Percentiles rank a stretch among this genome's conserved stretches.
Evolutionary conservation across 2,113 vertebrate species (phyloP).

Genomic region (Daubentonia madagascariensis): DNA sequence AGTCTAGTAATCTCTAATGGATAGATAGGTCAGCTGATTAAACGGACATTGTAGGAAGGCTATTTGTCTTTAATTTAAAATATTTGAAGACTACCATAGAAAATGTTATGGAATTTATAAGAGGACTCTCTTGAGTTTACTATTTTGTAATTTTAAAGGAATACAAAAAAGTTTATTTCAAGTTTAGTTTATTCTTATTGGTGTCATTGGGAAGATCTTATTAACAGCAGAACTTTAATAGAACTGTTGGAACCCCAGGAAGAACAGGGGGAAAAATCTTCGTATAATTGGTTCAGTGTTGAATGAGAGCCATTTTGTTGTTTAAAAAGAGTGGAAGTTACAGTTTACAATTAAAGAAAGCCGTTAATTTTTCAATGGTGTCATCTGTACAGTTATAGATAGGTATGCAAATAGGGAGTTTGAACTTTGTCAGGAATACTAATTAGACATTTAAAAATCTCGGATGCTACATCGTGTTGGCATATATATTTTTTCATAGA

Average conservation of each 20-base stretch:
- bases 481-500: slow-evolving; percentile 51
- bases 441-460: slow-evolving; percentile 58
- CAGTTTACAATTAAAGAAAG: slow-evolving; percentile 72
- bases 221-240: slow-evolving; percentile 78
- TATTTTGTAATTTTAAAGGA: slow-evolving; percentile 77
- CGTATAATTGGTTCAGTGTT: slow-evolving; percentile 76
- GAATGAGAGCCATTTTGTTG: slow-evolving; percentile 78
- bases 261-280: slow-evolving; percentile 61
- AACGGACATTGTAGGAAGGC: slow-evolving; percentile 44
- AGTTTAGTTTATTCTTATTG: slow-evolving; percentile 78
- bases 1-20: background rate
- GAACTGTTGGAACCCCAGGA: slow-evolving; percentile 79
- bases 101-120: slow-evolving; percentile 72
- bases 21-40: slow-evolving; percentile 51
- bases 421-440: slow-evolving; percentile 62
- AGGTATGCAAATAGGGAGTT: slow-evolving; percentile 37
- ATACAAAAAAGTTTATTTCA: slow-evolving; percentile 79
- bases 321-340: slow-evolving; percentile 68
- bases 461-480: slow-evolving; percentile 34
- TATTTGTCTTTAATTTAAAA: slow-evolving; percentile 48
- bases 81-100: slow-evolving; percentile 66
- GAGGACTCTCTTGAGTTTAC: slow-evolving; percentile 65
- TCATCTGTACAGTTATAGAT: slow-evolving; percentile 7
- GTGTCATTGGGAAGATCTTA: slow-evolving; percentile 77
- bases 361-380: slow-evolving; percentile 68